Base-by-base conservation (phyloP, 2,113 vertebrate genomes). In the Chloroceryle aenea region DNA sequence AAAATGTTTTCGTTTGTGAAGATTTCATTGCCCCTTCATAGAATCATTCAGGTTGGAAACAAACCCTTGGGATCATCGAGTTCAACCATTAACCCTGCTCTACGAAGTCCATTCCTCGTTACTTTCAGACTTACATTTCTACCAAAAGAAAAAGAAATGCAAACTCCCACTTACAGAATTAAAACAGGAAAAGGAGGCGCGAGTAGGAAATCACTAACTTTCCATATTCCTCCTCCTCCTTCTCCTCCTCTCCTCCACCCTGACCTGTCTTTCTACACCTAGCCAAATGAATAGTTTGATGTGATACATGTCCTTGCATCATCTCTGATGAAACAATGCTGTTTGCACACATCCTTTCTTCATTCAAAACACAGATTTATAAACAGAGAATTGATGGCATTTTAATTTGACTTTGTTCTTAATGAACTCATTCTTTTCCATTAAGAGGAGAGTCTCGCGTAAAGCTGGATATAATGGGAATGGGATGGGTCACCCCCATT, bases 361-460 rank as follows among this genome's bases (percentile, higher is more conserved):
- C 84, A 78, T 93, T 76, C 85, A 73, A 92, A 95, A 86, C 26
- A 86, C 19, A 72, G 77, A 91, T 91, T 82, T 92, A 94, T 78
- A 97, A 96, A 91, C 63, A 68, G 56, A 79, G 55, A 78, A 64
- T 4, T 95, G 85, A 96, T 2, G 6, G 89, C 7, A 96, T 61
- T 72, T 36, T 76, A 82, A 95, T 94, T 90, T 93, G 59, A 84
- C 74, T 84, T 84, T 26, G 42, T 40, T 76, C 79, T 94, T 88
- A 94, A 95, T 77, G 89, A 96, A 96, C 87, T 97, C 63, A 88
- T 97, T 96, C 85, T 96, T 93, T 81, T 59, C 92, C 89, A 95
- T 90, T 91, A 87, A 95, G 89, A 86, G 89, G 78, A 73, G 36
- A 59, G 48, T 53, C 75, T 94, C 92, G 40, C 64, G 86, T 73